These are phyloP conservation scores for Mamestra brassicae DNA, from an alignment of 2,888 invertebrate genomes.

Conservation along the genomic window DNA sequence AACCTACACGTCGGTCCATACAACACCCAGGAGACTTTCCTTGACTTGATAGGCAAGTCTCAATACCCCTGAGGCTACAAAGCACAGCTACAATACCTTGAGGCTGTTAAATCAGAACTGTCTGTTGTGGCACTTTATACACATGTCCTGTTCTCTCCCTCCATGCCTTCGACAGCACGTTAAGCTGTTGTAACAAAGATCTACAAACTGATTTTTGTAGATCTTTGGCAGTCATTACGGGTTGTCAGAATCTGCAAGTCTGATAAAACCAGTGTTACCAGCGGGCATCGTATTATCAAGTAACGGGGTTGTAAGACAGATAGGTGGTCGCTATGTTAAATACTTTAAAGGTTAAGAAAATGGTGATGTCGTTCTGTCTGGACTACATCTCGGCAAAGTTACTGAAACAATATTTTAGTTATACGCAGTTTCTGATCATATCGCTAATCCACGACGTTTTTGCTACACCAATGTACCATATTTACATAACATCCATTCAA, in stretches of 20 bases:
- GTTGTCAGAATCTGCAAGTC: background rate
- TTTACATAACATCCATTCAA: background rate
- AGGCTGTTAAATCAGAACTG: slow-evolving; percentile 14
- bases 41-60: slow-evolving; percentile 18
- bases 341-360: background rate
- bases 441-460: background rate
- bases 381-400: background rate
- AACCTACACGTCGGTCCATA: background rate
- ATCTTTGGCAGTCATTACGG: background rate
- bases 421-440: background rate
- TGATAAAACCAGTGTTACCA: background rate
- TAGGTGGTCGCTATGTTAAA: background rate
- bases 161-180: background rate
- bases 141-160: background rate
- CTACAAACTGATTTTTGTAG: background rate
- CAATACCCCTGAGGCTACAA: slow-evolving; percentile 22
- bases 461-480: background rate
- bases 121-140: background rate
- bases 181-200: too few species aligned
- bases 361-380: background rate
- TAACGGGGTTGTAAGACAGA: background rate
- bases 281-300: background rate
- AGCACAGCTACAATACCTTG: background rate
- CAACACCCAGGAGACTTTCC: slow-evolving; percentile 27
- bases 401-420: background rate